A percentile compares a stretch with the other conserved stretches of the same genome.
Conservation (phyloP, 1,140 invertebrate species). For the Physella acuta region DNA sequence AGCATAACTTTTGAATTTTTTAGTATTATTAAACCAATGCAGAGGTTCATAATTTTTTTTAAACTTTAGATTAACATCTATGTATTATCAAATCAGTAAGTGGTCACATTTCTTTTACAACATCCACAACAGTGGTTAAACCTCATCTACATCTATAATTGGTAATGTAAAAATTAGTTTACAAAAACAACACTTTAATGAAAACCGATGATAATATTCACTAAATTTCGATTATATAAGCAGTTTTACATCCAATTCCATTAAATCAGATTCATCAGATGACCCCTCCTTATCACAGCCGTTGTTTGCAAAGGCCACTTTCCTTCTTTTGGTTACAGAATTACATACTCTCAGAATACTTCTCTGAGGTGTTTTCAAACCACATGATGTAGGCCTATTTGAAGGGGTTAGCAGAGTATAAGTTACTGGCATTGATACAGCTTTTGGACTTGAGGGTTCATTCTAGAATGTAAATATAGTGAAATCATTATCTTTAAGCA, state of each 20-base stretch:
- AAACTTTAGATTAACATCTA: too few relatives aligned
- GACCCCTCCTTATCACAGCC: background rate
- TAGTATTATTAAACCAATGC: too few relatives aligned
- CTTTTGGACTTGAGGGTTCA: background rate
- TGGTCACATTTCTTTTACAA: too few relatives aligned
- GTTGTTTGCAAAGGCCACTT: constrained; percentile 12
- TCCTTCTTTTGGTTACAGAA: constrained; percentile 18
- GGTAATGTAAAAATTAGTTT: background rate
- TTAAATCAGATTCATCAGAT: constrained; percentile 16
- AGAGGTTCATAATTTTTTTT: too few relatives aligned
- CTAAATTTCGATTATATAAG: background rate
- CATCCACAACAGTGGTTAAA: background rate
- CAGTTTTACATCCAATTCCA: constrained; percentile 21
- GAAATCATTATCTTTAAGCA: background rate
- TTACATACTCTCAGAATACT: constrained; percentile 5
- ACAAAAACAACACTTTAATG: background rate
- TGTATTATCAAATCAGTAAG: too few relatives aligned
- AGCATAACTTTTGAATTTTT: too few relatives aligned
- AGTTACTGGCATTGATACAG: too few relatives aligned
- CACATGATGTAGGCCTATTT: background rate
- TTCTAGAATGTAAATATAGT: background rate
- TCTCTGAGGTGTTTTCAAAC: constrained; percentile 7
- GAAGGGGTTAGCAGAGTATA: too few relatives aligned
- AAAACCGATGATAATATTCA: background rate
- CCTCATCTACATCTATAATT: background rate